Evolutionary conservation across 2,888 invertebrate genomes (phyloP).

Genomic region (Ormyrus nitidulus): DNA sequence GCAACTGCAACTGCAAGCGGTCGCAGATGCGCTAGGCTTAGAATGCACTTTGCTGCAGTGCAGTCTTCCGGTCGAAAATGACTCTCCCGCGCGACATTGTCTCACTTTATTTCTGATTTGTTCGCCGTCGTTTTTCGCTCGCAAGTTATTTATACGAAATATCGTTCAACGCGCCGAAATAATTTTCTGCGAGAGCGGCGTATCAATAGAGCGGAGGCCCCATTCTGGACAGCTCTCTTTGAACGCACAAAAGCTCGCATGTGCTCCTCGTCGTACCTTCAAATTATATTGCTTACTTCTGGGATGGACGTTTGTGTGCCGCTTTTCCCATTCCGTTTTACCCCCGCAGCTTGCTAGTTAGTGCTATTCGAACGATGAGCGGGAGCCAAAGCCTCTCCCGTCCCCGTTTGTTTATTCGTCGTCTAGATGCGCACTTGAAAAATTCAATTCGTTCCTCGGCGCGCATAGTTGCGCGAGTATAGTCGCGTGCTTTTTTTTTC

Average conservation of each 20-base stretch:
- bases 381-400: slow-evolving; percentile 11
- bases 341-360: neutral
- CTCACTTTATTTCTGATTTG: neutral
- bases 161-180: slow-evolving; percentile 48
- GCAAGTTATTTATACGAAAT: neutral
- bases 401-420: slow-evolving; percentile 27
- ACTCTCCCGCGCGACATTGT: slow-evolving; percentile 34
- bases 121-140: neutral
- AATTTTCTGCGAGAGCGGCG: slow-evolving; percentile 18
- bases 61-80: slow-evolving; percentile 57
- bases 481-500: neutral
- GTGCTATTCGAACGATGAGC: slow-evolving; percentile 31
- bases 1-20: slow-evolving; percentile 57
- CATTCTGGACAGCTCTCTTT: neutral
- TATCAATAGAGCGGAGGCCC: slow-evolving; percentile 24
- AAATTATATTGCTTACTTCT: neutral
- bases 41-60: slow-evolving; percentile 69
- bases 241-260: no score
- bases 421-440: slow-evolving; percentile 34
- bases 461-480: slow-evolving; percentile 5
- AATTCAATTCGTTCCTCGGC: slow-evolving; percentile 22
- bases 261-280: no score
- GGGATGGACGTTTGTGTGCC: neutral
- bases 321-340: slow-evolving; percentile 32
- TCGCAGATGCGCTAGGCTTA: slow-evolving; percentile 67